Evolutionary conservation across 2,113 vertebrate species (phyloP).

Genomic region (Tursiops truncatus): DNA sequence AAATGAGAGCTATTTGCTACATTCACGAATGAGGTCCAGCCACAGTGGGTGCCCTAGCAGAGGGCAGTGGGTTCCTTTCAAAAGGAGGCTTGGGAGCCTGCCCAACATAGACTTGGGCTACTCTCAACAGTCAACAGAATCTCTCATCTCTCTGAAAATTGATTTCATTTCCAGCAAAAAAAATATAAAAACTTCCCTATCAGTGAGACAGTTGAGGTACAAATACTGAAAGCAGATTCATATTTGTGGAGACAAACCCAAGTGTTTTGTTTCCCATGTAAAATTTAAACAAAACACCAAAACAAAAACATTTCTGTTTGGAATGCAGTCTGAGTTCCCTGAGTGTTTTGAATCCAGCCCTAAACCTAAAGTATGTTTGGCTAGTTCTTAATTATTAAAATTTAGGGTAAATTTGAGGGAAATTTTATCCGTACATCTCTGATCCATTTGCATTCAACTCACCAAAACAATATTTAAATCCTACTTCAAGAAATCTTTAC

Average conservation of each 20-base stretch:
- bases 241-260: conserved; percentile 24
- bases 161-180: neutral
- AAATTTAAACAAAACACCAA: conserved; percentile 62
- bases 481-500: conserved; percentile 25
- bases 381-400: conserved; percentile 62
- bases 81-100: neutral
- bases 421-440: conserved; percentile 26
- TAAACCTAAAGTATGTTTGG: neutral
- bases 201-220: neutral
- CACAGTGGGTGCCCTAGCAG: neutral
- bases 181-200: conserved; percentile 9
- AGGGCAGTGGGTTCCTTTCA: neutral
- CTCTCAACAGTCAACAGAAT: neutral
- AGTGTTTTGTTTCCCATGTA: conserved; percentile 21
- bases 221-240: conserved; percentile 34
- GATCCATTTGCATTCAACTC: conserved; percentile 37
- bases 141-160: neutral
- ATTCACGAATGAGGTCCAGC: neutral
- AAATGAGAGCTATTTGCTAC: neutral
- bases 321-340: conserved; percentile 32
- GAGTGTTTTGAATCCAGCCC: conserved; percentile 39
- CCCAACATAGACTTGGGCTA: neutral
- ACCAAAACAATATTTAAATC: conserved; percentile 33
- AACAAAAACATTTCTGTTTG: conserved; percentile 46
- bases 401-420: conserved; percentile 24